Percentiles rank a stretch among this genome's conserved stretches.
These are phyloP conservation scores for Trimorus sp. DNA, from an alignment of 2,888 invertebrate species.

Conservation along the genomic window DNA sequence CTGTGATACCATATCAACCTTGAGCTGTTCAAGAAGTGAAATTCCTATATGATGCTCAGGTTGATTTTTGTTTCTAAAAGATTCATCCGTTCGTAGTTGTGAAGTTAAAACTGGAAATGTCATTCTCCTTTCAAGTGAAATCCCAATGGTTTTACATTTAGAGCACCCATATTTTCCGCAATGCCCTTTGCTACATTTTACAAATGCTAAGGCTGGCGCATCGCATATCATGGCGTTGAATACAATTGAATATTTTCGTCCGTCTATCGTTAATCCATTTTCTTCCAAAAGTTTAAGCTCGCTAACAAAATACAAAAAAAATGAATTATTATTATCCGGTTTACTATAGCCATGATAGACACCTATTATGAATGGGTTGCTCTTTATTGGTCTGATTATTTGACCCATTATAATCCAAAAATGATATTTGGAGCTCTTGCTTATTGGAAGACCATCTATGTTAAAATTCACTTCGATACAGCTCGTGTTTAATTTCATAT, in stretches of 20 bases:
- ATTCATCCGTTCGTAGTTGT: conserved; percentile 7
- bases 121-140: conserved; percentile 1
- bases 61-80: conserved; percentile 27
- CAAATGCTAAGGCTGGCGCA: no score
- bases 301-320: conserved; percentile 14
- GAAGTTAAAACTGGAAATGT: conserved; percentile 23
- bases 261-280: neutral
- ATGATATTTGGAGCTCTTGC: conserved; percentile 14
- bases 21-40: conserved; percentile 19
- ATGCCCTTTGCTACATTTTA: conserved; percentile 19
- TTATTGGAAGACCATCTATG: conserved; percentile 42
- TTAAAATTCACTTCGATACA: conserved; percentile 24
- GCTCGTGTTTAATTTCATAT: no score
- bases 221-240: conserved; percentile 26
- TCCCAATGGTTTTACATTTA: conserved; percentile 11
- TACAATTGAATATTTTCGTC: neutral
- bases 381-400: conserved; percentile 1
- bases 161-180: conserved; percentile 26
- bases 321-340: conserved; percentile 15
- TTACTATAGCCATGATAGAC: conserved; percentile 24
- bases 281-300: conserved; percentile 18
- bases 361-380: conserved; percentile 32
- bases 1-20: conserved; percentile 33
- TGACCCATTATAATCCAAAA: conserved; percentile 25
- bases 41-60: conserved; percentile 16